These are phyloP conservation scores for Lagria hirta DNA, from an alignment of 2,888 invertebrate species.

Conservation along the genomic window DNA sequence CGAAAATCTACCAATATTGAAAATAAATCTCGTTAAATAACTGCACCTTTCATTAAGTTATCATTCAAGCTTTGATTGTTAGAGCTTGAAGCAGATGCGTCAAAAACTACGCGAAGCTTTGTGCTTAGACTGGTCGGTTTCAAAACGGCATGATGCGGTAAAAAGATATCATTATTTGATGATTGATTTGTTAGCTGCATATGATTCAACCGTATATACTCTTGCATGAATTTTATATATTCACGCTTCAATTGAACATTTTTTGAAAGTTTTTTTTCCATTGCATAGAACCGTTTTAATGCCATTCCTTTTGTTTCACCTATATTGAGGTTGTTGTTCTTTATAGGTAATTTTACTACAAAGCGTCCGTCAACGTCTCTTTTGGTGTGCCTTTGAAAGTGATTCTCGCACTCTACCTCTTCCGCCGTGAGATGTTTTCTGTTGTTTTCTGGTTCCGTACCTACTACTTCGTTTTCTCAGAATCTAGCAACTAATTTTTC, in stretches of 20 bases:
- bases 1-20: constrained; percentile 6
- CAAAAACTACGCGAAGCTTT: not conserved
- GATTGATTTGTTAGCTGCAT: not conserved
- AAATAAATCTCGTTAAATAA: constrained; percentile 5
- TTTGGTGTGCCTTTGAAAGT: not conserved
- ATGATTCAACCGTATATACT: not conserved
- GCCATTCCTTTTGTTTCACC: not conserved
- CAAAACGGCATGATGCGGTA: constrained; percentile 4
- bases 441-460: too few species aligned
- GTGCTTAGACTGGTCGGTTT: constrained; percentile 1
- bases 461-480: too few species aligned
- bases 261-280: not conserved
- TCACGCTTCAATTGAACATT: not conserved
- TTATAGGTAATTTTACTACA: not conserved
- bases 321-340: not conserved
- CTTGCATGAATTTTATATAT: not conserved
- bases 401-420: not conserved
- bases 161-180: not conserved
- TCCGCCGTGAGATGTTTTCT: not conserved
- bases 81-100: not conserved
- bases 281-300: not conserved
- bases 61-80: constrained; percentile 7
- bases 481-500: not conserved
- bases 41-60: not conserved
- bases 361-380: not conserved